phyloP scores from a whole-genome alignment of 2,888 invertebrate species.

The Allophyes oxyacanthae region DNA sequence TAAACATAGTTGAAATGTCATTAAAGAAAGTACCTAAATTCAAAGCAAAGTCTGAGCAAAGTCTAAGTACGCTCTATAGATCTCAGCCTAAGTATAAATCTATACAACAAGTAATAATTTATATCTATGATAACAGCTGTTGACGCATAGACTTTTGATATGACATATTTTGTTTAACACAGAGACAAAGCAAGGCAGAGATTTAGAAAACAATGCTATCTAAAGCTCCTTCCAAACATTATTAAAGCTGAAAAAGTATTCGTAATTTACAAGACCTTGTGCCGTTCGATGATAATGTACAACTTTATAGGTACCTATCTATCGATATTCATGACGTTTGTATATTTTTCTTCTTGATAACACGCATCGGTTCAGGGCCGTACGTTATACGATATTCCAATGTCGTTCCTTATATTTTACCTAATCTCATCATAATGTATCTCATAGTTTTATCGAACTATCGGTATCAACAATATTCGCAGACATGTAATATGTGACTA shows the following conservation, averaged over 20 bases:
- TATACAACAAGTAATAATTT: too few relatives aligned
- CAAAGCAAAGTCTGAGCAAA: too few relatives aligned
- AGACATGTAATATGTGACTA: conserved; percentile 8
- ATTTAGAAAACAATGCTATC: conserved; percentile 30
- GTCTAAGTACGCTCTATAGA: too few relatives aligned
- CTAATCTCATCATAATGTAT: conserved; percentile 38
- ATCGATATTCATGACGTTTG: conserved; percentile 55
- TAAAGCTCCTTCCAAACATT: conserved; percentile 17
- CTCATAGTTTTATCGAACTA: conserved; percentile 47
- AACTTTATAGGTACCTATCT: conserved; percentile 32
- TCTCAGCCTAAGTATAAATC: too few relatives aligned
- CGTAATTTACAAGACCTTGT: conserved; percentile 54
- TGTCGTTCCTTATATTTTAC: conserved; percentile 39
- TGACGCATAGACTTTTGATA: too few relatives aligned
- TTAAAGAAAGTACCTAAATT: too few relatives aligned
- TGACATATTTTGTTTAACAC: too few relatives aligned
- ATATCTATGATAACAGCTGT: too few relatives aligned
- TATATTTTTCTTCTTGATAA: conserved; percentile 63
- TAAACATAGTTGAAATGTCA: too few relatives aligned
- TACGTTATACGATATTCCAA: conserved; percentile 52
- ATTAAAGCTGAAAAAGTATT: conserved; percentile 46
- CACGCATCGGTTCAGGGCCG: conserved; percentile 66
- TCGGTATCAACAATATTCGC: conserved; percentile 18
- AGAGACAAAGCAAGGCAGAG: neutral
- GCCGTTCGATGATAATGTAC: conserved; percentile 43